phyloP scores from a whole-genome alignment of 2,888 invertebrate genomes.

The Catocala fraxini region DNA sequence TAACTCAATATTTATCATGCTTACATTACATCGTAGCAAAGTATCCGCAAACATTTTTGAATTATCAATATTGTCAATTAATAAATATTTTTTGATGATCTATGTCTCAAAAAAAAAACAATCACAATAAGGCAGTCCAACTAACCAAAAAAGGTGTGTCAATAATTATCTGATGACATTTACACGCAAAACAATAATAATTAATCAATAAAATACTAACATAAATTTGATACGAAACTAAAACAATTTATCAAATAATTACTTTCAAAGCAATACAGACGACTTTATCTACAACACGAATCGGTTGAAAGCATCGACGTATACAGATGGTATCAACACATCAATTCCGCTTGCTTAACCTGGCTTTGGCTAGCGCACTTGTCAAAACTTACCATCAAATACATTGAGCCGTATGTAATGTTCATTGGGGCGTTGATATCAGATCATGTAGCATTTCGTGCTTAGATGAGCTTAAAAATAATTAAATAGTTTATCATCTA shows the following conservation, averaged over 20 bases:
- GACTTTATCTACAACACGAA: constrained; percentile 18
- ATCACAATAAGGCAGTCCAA: neutral
- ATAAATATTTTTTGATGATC: too few species aligned
- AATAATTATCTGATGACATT: too few species aligned
- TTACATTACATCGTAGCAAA: too few species aligned
- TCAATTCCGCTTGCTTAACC: constrained; percentile 50
- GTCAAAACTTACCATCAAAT: constrained; percentile 53
- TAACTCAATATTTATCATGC: too few species aligned
- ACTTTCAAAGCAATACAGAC: constrained; percentile 11
- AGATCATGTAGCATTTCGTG: constrained; percentile 41
- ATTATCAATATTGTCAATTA: too few species aligned
- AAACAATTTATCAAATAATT: constrained; percentile 22
- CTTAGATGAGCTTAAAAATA: constrained; percentile 26
- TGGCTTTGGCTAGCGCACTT: constrained; percentile 34
- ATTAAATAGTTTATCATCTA: constrained; percentile 23
- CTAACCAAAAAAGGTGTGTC: neutral
- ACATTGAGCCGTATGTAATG: constrained; percentile 31
- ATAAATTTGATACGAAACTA: constrained; percentile 7
- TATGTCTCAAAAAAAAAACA: too few species aligned
- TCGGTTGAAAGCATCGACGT: constrained; percentile 20
- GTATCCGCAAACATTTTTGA: too few species aligned
- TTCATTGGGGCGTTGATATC: constrained; percentile 41
- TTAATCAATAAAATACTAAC: constrained; percentile 3
- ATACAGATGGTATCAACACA: constrained; percentile 47
- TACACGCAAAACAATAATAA: neutral